Conservation (phyloP, 2,888 invertebrate species). For the Pemphredon lugubris region DNA sequence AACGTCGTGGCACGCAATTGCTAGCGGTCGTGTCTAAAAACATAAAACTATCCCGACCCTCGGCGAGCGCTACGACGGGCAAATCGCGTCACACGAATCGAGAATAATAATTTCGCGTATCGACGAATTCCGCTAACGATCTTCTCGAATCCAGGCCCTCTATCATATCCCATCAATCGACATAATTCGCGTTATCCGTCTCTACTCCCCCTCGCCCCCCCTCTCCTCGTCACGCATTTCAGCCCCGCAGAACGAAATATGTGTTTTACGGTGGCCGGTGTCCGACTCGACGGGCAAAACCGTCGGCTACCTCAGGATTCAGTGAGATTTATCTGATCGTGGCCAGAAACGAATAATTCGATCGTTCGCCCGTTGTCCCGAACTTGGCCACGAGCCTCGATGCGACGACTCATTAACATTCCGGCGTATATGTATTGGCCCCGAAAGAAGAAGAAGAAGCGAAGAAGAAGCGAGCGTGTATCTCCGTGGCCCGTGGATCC, state of each 20-base stretch:
- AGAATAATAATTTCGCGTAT: conserved; percentile 30
- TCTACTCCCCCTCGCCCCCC: background rate
- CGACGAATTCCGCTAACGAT: conserved; percentile 21
- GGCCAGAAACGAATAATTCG: conserved; percentile 54
- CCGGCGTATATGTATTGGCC: conserved; percentile 56
- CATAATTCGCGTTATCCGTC: conserved; percentile 37
- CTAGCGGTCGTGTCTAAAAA: no score
- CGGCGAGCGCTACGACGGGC: no score
- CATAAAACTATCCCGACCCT: no score
- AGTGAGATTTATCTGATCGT: conserved; percentile 50
- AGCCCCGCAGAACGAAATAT: conserved; percentile 9
- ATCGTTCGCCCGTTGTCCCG: conserved; percentile 39
- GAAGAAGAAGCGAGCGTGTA: conserved; percentile 23
- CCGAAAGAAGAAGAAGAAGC: conserved; percentile 38
- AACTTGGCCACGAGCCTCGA: conserved; percentile 18
- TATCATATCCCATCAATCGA: conserved; percentile 25
- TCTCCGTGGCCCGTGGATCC: conserved; percentile 43
- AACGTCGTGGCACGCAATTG: no score
- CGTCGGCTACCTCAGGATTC: background rate
- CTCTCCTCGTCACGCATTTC: background rate
- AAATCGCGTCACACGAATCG: background rate
- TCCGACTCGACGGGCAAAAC: conserved; percentile 25
- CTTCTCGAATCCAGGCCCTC: background rate
- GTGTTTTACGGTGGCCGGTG: conserved; percentile 31
- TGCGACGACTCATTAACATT: conserved; percentile 67